These are phyloP conservation scores for Nezara viridula DNA, from an alignment of 2,888 invertebrate species.

Conservation along the genomic window DNA sequence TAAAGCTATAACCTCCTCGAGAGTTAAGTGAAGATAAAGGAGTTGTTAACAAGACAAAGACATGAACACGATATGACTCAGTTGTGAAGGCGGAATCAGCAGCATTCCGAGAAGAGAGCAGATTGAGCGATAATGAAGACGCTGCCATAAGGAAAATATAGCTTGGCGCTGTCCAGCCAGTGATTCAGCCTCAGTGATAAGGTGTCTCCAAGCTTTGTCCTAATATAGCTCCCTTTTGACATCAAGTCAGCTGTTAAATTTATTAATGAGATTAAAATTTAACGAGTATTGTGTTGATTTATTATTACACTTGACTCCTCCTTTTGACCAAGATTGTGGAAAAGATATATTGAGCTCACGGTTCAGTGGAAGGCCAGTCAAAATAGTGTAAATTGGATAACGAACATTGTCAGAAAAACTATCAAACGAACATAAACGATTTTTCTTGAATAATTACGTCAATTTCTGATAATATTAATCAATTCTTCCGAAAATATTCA, in stretches of 20 bases:
- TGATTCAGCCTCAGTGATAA: background rate
- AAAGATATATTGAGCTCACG: background rate
- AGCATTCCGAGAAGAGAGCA: background rate
- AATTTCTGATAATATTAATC: too few relatives aligned
- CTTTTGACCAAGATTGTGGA: background rate
- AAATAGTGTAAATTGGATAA: too few relatives aligned
- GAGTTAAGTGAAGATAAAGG: background rate
- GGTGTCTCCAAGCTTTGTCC: background rate
- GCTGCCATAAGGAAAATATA: slow-evolving; percentile 7
- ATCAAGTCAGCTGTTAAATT: background rate
- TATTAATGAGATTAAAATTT: background rate
- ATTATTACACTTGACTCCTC: background rate
- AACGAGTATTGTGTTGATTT: background rate
- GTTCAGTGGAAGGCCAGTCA: too few relatives aligned
- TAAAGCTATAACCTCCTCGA: background rate
- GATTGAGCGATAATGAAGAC: background rate
- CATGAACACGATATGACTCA: background rate
- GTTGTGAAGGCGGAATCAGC: background rate
- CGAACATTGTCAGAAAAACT: too few relatives aligned
- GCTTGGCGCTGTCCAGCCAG: background rate
- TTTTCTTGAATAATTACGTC: too few relatives aligned
- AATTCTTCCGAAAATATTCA: too few relatives aligned
- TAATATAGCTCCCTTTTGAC: background rate
- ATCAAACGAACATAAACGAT: too few relatives aligned
- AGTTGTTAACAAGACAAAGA: slow-evolving; percentile 41